Evolutionary conservation across 2,888 invertebrate species (phyloP).

Genomic region (Cephus pulcher): DNA sequence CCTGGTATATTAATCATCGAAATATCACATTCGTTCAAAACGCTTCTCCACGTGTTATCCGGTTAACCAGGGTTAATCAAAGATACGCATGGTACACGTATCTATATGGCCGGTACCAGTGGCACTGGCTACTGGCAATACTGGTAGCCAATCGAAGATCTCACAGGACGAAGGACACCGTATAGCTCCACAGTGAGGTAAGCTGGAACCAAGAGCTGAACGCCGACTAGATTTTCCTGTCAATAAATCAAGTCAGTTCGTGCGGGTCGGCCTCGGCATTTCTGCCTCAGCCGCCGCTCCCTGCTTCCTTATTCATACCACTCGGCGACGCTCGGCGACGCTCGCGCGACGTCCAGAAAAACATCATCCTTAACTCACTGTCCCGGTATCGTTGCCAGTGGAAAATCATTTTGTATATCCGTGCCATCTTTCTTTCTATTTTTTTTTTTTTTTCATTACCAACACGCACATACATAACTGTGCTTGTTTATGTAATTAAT

Average conservation of each 20-base stretch:
- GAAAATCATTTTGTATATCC: too few relatives aligned
- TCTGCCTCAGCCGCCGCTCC: slow-evolving; percentile 52
- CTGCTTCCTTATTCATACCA: slow-evolving; percentile 59
- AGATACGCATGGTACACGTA: neutral
- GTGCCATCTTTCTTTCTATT: too few relatives aligned
- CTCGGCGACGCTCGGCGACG: slow-evolving; percentile 26
- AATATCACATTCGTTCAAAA: neutral
- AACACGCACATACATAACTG: neutral
- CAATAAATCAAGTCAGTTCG: slow-evolving; percentile 62
- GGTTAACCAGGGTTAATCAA: neutral
- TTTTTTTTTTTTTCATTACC: slow-evolving; percentile 1
- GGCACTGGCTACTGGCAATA: neutral
- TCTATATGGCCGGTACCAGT: neutral
- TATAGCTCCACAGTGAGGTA: slow-evolving; percentile 39
- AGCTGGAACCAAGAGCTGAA: slow-evolving; percentile 44
- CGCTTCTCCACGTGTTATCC: neutral
- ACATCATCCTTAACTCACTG: slow-evolving; percentile 27
- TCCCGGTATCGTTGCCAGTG: too few relatives aligned
- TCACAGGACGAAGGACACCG: slow-evolving; percentile 22
- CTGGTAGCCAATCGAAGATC: neutral
- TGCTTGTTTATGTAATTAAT: too few relatives aligned
- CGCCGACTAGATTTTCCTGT: slow-evolving; percentile 66
- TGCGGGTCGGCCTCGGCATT: slow-evolving; percentile 59
- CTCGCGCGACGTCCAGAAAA: slow-evolving; percentile 37
- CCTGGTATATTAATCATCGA: neutral